These are phyloP conservation scores for Semaprochilodus insignis DNA, from an alignment of 2,797 vertebrate species.

Conservation along the genomic window DNA sequence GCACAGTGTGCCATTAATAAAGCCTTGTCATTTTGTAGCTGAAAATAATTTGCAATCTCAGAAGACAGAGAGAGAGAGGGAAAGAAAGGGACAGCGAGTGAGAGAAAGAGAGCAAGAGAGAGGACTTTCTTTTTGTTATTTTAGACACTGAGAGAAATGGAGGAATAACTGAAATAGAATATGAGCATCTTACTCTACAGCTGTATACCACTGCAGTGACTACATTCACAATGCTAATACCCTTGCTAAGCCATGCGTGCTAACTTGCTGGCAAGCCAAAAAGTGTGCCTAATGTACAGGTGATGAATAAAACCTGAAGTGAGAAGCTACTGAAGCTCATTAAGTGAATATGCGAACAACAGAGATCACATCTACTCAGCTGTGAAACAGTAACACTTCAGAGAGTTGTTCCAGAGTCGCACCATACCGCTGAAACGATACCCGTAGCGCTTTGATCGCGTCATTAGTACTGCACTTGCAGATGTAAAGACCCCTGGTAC, in stretches of 20 bases:
- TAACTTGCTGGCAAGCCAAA: constrained; percentile 44
- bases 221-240: constrained; percentile 52
- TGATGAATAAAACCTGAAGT: constrained; percentile 46
- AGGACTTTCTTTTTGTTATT: neutral
- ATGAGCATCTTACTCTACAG: constrained; percentile 44
- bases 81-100: constrained; percentile 4
- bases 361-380: constrained; percentile 35
- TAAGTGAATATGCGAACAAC: constrained; percentile 39
- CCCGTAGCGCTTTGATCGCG: constrained; percentile 16
- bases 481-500: constrained; percentile 12
- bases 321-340: constrained; percentile 43
- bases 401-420: constrained; percentile 10
- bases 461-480: constrained; percentile 16
- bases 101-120: constrained; percentile 10
- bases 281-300: constrained; percentile 23
- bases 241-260: constrained; percentile 39
- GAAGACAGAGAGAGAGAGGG: constrained; percentile 2
- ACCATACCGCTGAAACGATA: constrained; percentile 15
- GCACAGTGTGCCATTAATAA: constrained; percentile 56
- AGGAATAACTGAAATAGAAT: constrained; percentile 47
- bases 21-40: constrained; percentile 51
- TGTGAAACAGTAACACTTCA: constrained; percentile 29
- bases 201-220: constrained; percentile 44
- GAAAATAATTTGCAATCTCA: constrained; percentile 50
- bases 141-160: constrained; percentile 43